phyloP scores from a whole-genome alignment of 1,140 invertebrate species.

The Zophobas morio region DNA sequence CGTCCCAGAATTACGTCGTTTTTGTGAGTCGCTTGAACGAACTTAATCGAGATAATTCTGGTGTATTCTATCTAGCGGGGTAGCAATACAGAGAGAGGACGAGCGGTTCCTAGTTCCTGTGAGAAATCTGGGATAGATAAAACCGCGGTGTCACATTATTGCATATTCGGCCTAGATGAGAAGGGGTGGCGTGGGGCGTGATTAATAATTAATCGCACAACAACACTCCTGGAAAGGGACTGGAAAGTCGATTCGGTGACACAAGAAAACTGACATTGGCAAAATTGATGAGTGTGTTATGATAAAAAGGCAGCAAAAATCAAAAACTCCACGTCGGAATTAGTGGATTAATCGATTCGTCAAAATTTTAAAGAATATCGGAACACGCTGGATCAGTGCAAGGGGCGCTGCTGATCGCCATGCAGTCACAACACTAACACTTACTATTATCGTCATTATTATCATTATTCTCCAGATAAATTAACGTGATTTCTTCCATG shows the following conservation, averaged over 20 bases:
- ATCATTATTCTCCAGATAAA: constrained; percentile 87
- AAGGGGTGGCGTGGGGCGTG: constrained; percentile 13
- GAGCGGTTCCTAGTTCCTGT: too few relatives aligned
- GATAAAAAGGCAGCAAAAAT: not conserved
- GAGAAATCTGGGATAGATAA: not conserved
- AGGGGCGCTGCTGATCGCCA: constrained; percentile 63
- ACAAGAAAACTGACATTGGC: constrained; percentile 23
- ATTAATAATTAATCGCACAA: constrained; percentile 29
- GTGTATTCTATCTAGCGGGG: too few relatives aligned
- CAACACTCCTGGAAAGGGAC: constrained; percentile 29
- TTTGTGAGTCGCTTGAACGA: too few relatives aligned
- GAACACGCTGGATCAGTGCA: constrained; percentile 54
- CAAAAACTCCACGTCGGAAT: constrained; percentile 9
- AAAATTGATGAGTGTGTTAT: constrained; percentile 26
- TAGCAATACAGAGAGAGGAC: not conserved
- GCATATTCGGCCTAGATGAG: constrained; percentile 21
- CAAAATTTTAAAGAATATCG: constrained; percentile 44
- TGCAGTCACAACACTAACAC: constrained; percentile 71
- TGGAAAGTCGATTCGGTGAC: constrained; percentile 26
- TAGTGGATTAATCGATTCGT: constrained; percentile 34
- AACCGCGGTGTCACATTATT: constrained; percentile 29
- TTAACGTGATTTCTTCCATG: constrained; percentile 91
- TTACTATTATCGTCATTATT: constrained; percentile 77
- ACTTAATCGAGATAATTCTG: too few relatives aligned
- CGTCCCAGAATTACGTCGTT: too few relatives aligned